These are phyloP conservation scores for Opisthocomus hoazin DNA, from an alignment of 2,113 vertebrate genomes.

Conservation along the genomic window DNA sequence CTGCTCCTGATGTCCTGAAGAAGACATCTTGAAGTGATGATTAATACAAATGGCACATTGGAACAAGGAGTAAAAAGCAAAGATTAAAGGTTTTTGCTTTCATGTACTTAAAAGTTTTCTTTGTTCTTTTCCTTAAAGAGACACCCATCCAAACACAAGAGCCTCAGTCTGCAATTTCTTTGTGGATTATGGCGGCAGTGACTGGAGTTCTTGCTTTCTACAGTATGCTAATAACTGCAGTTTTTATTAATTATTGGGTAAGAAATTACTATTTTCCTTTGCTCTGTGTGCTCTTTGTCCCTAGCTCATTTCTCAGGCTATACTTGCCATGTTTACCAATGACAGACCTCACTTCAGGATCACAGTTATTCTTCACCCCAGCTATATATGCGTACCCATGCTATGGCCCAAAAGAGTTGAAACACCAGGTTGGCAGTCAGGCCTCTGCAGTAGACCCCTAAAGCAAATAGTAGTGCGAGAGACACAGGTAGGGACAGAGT, in stretches of 20 bases:
- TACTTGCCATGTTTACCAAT: not conserved
- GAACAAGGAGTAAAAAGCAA: not conserved
- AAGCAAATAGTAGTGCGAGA: not conserved
- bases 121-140: slow-evolving; percentile 66
- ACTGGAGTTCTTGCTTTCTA: slow-evolving; percentile 64
- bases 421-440: not conserved
- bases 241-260: slow-evolving; percentile 70
- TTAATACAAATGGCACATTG: not conserved
- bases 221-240: slow-evolving; percentile 58
- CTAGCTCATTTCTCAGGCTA: not conserved
- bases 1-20: not conserved
- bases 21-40: not conserved
- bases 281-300: not conserved
- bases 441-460: not conserved
- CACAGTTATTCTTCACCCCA: not conserved
- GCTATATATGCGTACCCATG: not conserved
- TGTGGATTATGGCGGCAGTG: slow-evolving; percentile 48
- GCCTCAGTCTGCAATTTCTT: slow-evolving; percentile 6
- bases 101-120: slow-evolving; percentile 2
- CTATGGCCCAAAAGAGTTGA: not conserved
- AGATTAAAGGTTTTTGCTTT: not conserved
- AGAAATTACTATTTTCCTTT: slow-evolving; percentile 35
- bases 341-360: not conserved
- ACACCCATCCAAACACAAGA: not conserved
- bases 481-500: no score